Evolutionary conservation across 2,113 vertebrate genomes (phyloP), one percentile per base, ranked within the genome.

Genomic region (Anthoscopus minutus): DNA sequence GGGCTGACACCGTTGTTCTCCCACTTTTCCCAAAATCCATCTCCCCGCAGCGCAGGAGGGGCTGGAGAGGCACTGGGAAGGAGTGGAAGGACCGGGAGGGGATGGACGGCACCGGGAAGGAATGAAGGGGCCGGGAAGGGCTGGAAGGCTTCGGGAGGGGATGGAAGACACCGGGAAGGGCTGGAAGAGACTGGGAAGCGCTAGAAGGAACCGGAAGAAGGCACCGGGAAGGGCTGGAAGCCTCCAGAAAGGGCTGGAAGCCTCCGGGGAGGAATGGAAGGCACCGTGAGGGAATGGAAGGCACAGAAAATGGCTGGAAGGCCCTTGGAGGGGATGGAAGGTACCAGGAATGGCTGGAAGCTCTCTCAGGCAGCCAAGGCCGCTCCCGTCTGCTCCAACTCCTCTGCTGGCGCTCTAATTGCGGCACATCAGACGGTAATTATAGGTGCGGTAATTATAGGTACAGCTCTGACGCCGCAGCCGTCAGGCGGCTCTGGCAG

Each of bases 361-460:
- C 76, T 35, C 88, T 79, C 42, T 0, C 87, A 57, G 62, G 72
- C 89, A 93, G 56, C 76, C 95, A 47, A 94, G 95, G 93, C 91
- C 93, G 37, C 90, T 97, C 51, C 22, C 9, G 80, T 81, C 96
- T 91, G 94, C 88, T 78, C 94, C 84, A 81, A 28, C 85, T 33
- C 24, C 96, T 97, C 81, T 10, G 57, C 73, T 38, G 62, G 42
- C 22, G 51, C 42, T 90, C 97, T 98, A 97, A 98, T 98, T 98
- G 97, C 81, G 96, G 97, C 94, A 19, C 97, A 95, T 95, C 97
- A 97, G 98, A 94, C 97, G 79, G 97, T 98, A 98, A 81, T 81
- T 70, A 81, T 40, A n/a, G 66, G 80, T 42, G 66, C 97, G 42
- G 97, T 98, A 97, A 98, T 98, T 98, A 97, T 77, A 94, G 98